Evolutionary conservation across 2,113 vertebrate genomes (phyloP), one percentile per base, ranked within the genome.

Genomic region (Girardinichthys multiradiatus): DNA sequence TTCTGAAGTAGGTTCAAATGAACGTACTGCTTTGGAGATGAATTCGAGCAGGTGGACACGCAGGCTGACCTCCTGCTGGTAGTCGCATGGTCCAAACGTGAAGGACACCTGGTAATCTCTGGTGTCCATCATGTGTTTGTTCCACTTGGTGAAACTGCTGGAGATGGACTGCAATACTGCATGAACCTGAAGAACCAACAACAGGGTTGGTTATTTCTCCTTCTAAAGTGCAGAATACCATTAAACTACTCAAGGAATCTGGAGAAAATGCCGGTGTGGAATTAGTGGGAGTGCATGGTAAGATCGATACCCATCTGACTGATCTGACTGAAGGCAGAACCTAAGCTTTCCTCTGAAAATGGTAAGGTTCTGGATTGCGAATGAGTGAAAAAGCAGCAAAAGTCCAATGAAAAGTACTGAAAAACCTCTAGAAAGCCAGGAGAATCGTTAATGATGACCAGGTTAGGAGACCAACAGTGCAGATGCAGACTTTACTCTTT

Each of bases 81-180:
- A 96, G 91, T 98, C 97, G 0, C 97, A 98, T 0, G 97, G 97
- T 86, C 97, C 97, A 1, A 99, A 98, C 8, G 97, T 99, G 79
- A 99, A 98, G 85, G 96, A 98, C 80, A 98, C 96, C 86, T 99
- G 97, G 89, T 95, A 97, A 94, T 98, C 97, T 89, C 97, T 94
- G 39, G 96, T 98, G 92, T 98, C 96, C 97, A 98, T 97, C 97
- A 98, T 98, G 86, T 98, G 97, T 89, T 98, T 98, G 72, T 97
- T 98, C 97, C 97, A 98, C 90, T 97, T 97, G 0, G 96, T 98
- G 84, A 98, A 98, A 86, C 95, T 93, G 89, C 96, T 96, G 45
- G 96, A 96, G 84, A 98, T 97, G 42, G 97, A 96, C 82, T 96
- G 95, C 76, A 98, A 91, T n/a, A 98, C 84, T 0, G 96, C 90